Conservation (phyloP, 2,113 vertebrate genomes). For the Panthera uncia region DNA sequence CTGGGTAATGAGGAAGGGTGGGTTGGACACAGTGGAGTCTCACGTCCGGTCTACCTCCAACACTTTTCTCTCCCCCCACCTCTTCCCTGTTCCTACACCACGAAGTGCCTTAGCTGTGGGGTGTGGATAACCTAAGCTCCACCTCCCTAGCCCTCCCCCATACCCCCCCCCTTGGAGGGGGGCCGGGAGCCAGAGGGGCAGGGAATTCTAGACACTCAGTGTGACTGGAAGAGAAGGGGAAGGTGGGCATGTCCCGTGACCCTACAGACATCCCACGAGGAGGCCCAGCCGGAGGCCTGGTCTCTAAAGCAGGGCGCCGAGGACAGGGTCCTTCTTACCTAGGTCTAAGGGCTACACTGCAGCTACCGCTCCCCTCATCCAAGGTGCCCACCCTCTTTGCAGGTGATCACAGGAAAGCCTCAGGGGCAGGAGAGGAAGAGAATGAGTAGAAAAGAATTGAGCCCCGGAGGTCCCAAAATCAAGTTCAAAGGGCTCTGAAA, state of each 20-base stretch:
- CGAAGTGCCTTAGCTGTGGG: background rate
- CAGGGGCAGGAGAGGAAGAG: background rate
- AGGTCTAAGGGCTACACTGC: background rate
- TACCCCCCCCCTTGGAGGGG: background rate
- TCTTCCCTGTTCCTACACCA: background rate
- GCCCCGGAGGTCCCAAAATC: no score
- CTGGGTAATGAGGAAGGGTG: background rate
- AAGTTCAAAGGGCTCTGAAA: background rate
- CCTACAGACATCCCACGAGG: background rate
- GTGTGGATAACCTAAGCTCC: background rate
- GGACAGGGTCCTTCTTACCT: background rate
- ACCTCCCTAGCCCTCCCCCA: no score
- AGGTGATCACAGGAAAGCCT: background rate
- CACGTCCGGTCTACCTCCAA: background rate
- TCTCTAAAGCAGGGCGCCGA: background rate
- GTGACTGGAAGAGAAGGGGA: background rate
- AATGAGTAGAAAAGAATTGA: background rate
- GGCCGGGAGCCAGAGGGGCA: background rate
- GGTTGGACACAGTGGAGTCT: background rate
- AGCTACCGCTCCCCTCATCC: background rate
- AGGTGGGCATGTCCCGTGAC: background rate
- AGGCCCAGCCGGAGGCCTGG: background rate
- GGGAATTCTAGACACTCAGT: background rate
- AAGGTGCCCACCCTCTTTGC: background rate
- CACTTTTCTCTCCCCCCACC: no score